Conservation (phyloP, 2,797 vertebrate genomes). For the Macropodus opercularis region DNA sequence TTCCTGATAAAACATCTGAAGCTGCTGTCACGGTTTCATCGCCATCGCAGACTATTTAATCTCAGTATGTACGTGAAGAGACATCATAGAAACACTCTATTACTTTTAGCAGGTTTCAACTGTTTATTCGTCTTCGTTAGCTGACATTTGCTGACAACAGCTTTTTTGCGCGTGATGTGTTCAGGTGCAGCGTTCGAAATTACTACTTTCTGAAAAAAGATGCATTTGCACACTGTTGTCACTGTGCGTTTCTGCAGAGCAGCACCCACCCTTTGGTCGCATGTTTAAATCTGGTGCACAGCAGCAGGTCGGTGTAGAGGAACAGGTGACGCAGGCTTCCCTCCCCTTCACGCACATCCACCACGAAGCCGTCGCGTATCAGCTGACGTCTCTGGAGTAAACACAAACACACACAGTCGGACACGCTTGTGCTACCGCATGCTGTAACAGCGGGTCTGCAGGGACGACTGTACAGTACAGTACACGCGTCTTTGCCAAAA, state of each 20-base stretch:
- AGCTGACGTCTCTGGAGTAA: constrained; percentile 76
- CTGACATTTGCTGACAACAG: not conserved
- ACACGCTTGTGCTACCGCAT: not conserved
- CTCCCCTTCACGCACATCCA: constrained; percentile 72
- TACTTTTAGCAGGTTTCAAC: not conserved
- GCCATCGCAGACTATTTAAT: no score
- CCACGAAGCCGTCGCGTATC: constrained; percentile 81
- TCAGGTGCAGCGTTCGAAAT: no score
- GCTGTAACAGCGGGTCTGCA: not conserved
- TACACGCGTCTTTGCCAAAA: no score
- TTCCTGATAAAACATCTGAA: no score
- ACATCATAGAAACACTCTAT: no score
- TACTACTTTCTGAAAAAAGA: no score
- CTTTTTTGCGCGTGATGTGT: no score
- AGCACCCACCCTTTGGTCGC: constrained; percentile 71
- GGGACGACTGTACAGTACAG: not conserved
- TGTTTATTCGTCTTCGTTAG: not conserved
- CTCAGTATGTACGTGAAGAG: no score
- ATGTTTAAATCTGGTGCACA: constrained; percentile 78
- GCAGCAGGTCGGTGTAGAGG: constrained; percentile 83
- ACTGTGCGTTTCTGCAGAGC: no score
- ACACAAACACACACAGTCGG: not conserved
- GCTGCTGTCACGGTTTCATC: no score
- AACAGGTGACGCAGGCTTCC: constrained; percentile 81
- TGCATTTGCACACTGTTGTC: not conserved